Evolutionary conservation across 1,140 invertebrate species (phyloP).

Genomic region (Eubasilissa regina): DNA sequence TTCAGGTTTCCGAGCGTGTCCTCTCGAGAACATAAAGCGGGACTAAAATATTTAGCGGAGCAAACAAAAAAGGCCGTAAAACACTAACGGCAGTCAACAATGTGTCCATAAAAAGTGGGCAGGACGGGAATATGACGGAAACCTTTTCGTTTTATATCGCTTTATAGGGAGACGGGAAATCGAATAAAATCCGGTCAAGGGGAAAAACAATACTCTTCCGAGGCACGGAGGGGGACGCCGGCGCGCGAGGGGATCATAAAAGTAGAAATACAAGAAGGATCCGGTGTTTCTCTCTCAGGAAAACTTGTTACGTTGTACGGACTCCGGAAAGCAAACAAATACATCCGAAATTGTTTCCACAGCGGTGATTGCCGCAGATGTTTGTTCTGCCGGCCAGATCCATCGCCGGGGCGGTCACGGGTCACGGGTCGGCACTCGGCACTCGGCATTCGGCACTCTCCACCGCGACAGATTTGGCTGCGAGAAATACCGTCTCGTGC

Average conservation of each 20-base stretch:
- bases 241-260: constrained; percentile 45
- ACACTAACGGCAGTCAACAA: constrained; percentile 61
- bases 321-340: constrained; percentile 58
- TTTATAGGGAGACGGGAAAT: constrained; percentile 61
- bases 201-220: constrained; percentile 59
- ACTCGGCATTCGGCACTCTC: not conserved
- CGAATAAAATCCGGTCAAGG: constrained; percentile 61
- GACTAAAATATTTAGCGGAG: constrained; percentile 61
- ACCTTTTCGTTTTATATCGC: constrained; percentile 60
- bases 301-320: constrained; percentile 57
- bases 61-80: constrained; percentile 60
- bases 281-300: constrained; percentile 53
- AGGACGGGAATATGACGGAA: constrained; percentile 59
- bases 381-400: constrained; percentile 35
- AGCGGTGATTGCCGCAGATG: constrained; percentile 56
- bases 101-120: constrained; percentile 60
- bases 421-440: constrained; percentile 2
- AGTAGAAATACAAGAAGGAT: constrained; percentile 43
- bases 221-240: constrained; percentile 11
- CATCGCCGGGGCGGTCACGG: constrained; percentile 28
- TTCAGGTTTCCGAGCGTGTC: constrained; percentile 44
- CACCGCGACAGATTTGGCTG: too few species aligned
- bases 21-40: constrained; percentile 55
- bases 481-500: too few species aligned
- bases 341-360: constrained; percentile 57